These are phyloP conservation scores for Drosophila quadrilineata DNA, from an alignment of 1,140 invertebrate species.

Conservation along the genomic window DNA sequence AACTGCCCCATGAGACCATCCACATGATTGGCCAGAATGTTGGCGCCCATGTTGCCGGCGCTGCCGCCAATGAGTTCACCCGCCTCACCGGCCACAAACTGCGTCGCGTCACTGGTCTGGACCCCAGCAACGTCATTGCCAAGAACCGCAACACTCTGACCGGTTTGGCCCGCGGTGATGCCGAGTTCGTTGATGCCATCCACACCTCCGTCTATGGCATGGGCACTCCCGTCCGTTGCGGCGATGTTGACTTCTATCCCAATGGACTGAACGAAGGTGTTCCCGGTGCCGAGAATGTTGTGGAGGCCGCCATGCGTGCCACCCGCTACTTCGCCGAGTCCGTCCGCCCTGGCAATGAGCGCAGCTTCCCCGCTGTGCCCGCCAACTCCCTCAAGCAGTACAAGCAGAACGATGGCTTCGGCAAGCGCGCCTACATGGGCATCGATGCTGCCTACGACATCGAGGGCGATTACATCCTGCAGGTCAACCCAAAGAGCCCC, in stretches of 20 bases:
- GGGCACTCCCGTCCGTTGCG: constrained; percentile 85
- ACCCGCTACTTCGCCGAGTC: constrained; percentile 85
- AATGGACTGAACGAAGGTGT: constrained; percentile 84
- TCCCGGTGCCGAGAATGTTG: constrained; percentile 82
- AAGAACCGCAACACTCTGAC: constrained; percentile 82
- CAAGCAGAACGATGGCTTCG: constrained; percentile 66
- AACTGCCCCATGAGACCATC: constrained; percentile 67
- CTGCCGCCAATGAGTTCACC: constrained; percentile 85
- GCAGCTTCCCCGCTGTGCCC: constrained; percentile 65
- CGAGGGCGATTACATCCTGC: constrained; percentile 71
- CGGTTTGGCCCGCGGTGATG: constrained; percentile 83
- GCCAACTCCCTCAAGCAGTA: constrained; percentile 70
- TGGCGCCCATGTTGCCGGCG: constrained; percentile 83
- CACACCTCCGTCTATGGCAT: constrained; percentile 89
- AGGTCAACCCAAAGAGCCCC: constrained; percentile 72
- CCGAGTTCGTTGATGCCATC: constrained; percentile 86
- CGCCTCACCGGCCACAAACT: constrained; percentile 81
- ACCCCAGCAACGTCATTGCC: constrained; percentile 87
- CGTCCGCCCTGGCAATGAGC: constrained; percentile 81
- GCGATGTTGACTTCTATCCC: constrained; percentile 90
- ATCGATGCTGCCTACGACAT: constrained; percentile 60
- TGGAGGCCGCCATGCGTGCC: constrained; percentile 85
- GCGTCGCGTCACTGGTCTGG: constrained; percentile 86
- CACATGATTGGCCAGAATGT: constrained; percentile 66
- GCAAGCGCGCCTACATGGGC: constrained; percentile 77